These are phyloP conservation scores for Agrilus planipennis DNA, from an alignment of 1,140 invertebrate species.

Conservation along the genomic window DNA sequence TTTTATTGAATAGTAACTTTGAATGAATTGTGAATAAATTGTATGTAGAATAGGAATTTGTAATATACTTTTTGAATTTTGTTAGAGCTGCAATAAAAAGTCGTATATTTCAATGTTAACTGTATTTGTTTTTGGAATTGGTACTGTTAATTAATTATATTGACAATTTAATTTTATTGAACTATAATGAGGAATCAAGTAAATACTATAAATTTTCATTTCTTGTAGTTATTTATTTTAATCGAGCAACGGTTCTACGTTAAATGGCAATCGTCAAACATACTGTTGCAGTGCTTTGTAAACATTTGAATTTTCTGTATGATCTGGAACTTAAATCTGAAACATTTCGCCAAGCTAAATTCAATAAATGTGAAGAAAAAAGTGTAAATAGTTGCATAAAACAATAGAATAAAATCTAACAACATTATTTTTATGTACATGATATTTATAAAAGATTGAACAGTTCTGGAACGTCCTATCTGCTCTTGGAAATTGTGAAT, in stretches of 20 bases:
- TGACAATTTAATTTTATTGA: neutral
- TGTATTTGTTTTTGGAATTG: conserved; percentile 13
- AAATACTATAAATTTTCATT: neutral
- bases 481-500: neutral
- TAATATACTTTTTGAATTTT: conserved; percentile 35
- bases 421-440: neutral
- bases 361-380: conserved; percentile 11
- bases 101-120: conserved; percentile 37
- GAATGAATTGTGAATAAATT: conserved; percentile 33
- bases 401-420: neutral
- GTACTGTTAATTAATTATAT: neutral
- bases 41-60: conserved; percentile 30
- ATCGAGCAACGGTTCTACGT: too few species aligned
- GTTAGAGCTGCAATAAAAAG: conserved; percentile 37
- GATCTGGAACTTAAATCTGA: conserved; percentile 9
- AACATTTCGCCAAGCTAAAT: conserved; percentile 16
- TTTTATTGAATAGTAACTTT: too few species aligned
- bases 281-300: conserved; percentile 8
- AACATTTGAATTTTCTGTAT: conserved; percentile 12
- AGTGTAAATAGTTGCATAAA: conserved; percentile 9
- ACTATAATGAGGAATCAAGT: neutral
- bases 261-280: conserved; percentile 10
- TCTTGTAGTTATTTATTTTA: conserved; percentile 1
- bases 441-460: neutral
- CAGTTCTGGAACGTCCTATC: neutral